Percentiles rank a stretch among this genome's conserved stretches.
Evolutionary conservation across 2,888 invertebrate genomes (phyloP).

Genomic region (Eubasilissa splendida): DNA sequence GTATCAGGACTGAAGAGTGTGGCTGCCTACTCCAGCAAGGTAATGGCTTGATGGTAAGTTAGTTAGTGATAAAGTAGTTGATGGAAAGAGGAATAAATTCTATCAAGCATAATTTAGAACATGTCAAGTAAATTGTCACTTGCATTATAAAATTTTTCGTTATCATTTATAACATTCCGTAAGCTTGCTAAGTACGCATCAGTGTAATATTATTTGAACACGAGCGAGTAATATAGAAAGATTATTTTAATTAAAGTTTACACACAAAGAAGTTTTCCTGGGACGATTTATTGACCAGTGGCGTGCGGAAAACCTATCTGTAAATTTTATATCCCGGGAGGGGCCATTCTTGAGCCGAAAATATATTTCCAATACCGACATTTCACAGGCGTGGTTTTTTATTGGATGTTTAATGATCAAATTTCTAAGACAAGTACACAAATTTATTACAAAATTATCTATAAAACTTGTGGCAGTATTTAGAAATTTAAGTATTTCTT

Average conservation of each 20-base stretch:
- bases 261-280: slow-evolving; percentile 35
- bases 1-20: too few relatives aligned
- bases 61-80: too few relatives aligned
- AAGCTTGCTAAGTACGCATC: too few relatives aligned
- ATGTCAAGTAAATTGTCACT: too few relatives aligned
- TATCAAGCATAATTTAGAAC: too few relatives aligned
- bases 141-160: too few relatives aligned
- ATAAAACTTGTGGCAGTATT: too few relatives aligned
- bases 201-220: neutral
- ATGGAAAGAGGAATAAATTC: too few relatives aligned
- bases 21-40: too few relatives aligned
- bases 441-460: slow-evolving; percentile 14
- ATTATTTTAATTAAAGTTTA: slow-evolving; percentile 57
- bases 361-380: slow-evolving; percentile 54
- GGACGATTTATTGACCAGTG: slow-evolving; percentile 52
- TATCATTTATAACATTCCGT: too few relatives aligned
- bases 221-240: slow-evolving; percentile 17
- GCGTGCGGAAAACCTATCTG: slow-evolving; percentile 54
- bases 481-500: too few relatives aligned
- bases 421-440: slow-evolving; percentile 4
- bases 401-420: slow-evolving; percentile 20
- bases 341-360: slow-evolving; percentile 45
- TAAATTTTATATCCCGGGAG: slow-evolving; percentile 49
- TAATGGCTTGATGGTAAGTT: too few relatives aligned
- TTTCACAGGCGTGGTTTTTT: slow-evolving; percentile 30